Evolutionary conservation across 2,113 vertebrate genomes (phyloP), one percentile per base, ranked within the genome.

Genomic region (Gasterosteus nipponicus): DNA sequence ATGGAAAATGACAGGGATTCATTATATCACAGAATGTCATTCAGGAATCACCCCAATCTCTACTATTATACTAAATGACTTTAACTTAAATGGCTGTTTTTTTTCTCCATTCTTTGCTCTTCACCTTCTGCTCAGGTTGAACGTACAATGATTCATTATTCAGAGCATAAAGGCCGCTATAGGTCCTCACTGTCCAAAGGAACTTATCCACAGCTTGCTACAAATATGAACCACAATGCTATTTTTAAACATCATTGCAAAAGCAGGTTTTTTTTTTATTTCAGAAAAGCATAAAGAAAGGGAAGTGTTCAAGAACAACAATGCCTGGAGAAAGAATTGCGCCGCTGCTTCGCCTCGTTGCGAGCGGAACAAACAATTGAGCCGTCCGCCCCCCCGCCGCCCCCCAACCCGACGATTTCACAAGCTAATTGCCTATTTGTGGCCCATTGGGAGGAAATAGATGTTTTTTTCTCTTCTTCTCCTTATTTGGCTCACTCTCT

Each of bases 341-440:
- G 62, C 64, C 65, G 75, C 79, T 72, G 78, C 75, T 80, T 65
- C 10, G 69, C 79, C 81, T 83, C 31, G 26, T 74, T 80, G 73
- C 39, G 74, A 84, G 63, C 59, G 83, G 59, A 84, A 86, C 78
- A 86, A 89, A 89, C 84, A 85, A 74, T 47, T 35, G 73, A 63
- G 75, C 60, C n/a, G 4, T 29, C 66, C 41, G 68, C 33, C 39
- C 33, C 73, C 58, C 33, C 33, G 2, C 33, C 33, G 33, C 5
- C 33, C 33, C 33, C 35, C 35, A 26, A 26, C 22, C 73, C 11
- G 41, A 75, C 69, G 70, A 87, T 87, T 87, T 89, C 75, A 78
- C 79, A 71, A 82, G 75, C 75, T 89, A 91, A 89, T 88, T 87
- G 72, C 75, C 79, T 83, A 85, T 88, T 86, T 83, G 77, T 63